Conservation (phyloP, 1,140 invertebrate species). For the Heliconius congener region DNA sequence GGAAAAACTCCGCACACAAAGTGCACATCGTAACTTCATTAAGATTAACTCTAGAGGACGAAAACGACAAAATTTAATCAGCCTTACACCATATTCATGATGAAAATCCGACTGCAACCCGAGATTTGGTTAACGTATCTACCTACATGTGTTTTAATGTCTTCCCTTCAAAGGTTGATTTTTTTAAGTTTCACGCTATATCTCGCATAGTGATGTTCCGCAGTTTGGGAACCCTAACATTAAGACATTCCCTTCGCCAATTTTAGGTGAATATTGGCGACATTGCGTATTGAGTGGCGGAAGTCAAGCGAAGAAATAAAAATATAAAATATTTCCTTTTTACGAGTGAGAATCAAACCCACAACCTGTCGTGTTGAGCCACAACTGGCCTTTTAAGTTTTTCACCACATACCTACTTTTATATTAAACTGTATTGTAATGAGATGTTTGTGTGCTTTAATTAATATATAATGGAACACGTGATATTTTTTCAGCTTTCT, state of each 20-base stretch:
- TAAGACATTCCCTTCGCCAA: too few species aligned
- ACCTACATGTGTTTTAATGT: conserved; percentile 21
- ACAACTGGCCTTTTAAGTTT: too few species aligned
- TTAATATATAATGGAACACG: background rate
- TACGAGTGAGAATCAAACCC: too few species aligned
- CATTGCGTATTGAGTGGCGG: too few species aligned
- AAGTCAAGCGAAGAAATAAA: too few species aligned
- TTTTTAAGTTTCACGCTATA: background rate
- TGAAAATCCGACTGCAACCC: conserved; percentile 46
- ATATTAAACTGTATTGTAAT: background rate
- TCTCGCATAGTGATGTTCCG: too few species aligned
- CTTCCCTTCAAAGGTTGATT: background rate
- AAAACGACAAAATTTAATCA: conserved; percentile 53
- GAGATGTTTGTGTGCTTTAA: background rate
- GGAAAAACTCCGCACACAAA: conserved; percentile 40
- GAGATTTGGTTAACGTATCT: conserved; percentile 38
- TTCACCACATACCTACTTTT: background rate
- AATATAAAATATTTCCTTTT: too few species aligned
- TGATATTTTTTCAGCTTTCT: too few species aligned
- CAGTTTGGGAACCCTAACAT: too few species aligned
- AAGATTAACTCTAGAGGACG: conserved; percentile 48
- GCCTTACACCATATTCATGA: conserved; percentile 48
- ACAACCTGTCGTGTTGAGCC: too few species aligned
- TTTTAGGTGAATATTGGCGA: too few species aligned
- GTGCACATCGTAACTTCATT: conserved; percentile 47